phyloP scores from a whole-genome alignment of 2,888 invertebrate species.

The Diploptera punctata region DNA sequence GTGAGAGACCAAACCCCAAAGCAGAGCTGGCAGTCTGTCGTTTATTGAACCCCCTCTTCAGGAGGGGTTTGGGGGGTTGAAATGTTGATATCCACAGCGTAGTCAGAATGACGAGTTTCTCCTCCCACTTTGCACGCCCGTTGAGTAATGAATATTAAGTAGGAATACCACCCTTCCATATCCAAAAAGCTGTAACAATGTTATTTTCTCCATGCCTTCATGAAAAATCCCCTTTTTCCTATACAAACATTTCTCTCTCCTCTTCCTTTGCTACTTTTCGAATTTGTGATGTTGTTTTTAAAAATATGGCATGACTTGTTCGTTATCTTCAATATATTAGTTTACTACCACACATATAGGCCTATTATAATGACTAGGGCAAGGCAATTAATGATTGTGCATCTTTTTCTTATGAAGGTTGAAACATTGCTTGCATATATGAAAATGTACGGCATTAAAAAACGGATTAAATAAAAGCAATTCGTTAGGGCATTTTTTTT shows the following conservation, averaged over 20 bases:
- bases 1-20: background rate
- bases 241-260: background rate
- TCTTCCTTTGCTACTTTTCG: too few relatives aligned
- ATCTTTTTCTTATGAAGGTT: too few relatives aligned
- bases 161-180: background rate
- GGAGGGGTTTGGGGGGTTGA: background rate
- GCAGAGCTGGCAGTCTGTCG: background rate
- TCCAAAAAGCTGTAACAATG: conserved; percentile 9
- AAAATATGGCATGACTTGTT: too few relatives aligned
- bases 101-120: background rate
- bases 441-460: too few relatives aligned
- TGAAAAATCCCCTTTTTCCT: background rate
- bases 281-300: too few relatives aligned
- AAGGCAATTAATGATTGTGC: too few relatives aligned
- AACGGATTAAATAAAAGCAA: too few relatives aligned
- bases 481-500: too few relatives aligned
- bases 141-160: conserved; percentile 16
- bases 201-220: background rate
- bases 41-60: background rate
- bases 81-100: conserved; percentile 3
- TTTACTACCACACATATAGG: too few relatives aligned
- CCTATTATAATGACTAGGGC: too few relatives aligned
- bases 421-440: too few relatives aligned
- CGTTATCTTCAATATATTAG: too few relatives aligned
- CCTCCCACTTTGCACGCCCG: background rate